A percentile compares a stretch with the other conserved stretches of the same genome.
Conservation (phyloP, 1,140 invertebrate species). For the Agrilus planipennis region DNA sequence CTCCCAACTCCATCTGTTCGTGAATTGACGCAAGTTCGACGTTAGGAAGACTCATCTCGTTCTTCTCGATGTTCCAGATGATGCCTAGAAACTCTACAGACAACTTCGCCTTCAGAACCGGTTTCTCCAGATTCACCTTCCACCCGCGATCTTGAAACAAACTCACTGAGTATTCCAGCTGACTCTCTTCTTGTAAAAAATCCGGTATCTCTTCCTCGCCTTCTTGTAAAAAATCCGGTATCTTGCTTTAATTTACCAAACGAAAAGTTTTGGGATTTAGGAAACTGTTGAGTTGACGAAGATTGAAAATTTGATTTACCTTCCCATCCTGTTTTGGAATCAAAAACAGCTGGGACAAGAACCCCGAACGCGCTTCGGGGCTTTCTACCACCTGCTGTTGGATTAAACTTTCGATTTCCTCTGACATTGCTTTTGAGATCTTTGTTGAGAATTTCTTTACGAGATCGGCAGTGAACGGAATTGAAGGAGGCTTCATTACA, state of each 20-base stretch:
- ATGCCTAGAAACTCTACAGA: slow-evolving; percentile 4
- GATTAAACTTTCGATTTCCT: slow-evolving; percentile 1
- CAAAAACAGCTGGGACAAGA: slow-evolving; percentile 3
- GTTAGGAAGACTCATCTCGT: neutral
- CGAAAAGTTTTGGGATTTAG: neutral
- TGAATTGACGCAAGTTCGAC: neutral
- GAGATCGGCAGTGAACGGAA: neutral
- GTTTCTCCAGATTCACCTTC: slow-evolving; percentile 3
- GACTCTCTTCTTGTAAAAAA: no score
- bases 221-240: neutral
- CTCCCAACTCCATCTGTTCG: neutral
- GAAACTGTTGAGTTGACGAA: neutral
- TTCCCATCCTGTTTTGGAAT: slow-evolving; percentile 3
- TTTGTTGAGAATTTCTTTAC: neutral
- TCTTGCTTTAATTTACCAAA: no score
- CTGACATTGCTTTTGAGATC: no score
- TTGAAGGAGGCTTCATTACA: neutral
- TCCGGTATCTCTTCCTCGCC: neutral
- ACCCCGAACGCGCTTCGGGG: neutral
- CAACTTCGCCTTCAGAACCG: neutral
- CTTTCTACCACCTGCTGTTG: neutral
- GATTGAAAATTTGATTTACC: neutral
- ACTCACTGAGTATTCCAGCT: no score
- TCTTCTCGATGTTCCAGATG: slow-evolving; percentile 4
- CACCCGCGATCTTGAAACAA: neutral